These are phyloP conservation scores for Shargacucullia verbasci DNA, from an alignment of 2,888 invertebrate genomes.

Conservation along the genomic window DNA sequence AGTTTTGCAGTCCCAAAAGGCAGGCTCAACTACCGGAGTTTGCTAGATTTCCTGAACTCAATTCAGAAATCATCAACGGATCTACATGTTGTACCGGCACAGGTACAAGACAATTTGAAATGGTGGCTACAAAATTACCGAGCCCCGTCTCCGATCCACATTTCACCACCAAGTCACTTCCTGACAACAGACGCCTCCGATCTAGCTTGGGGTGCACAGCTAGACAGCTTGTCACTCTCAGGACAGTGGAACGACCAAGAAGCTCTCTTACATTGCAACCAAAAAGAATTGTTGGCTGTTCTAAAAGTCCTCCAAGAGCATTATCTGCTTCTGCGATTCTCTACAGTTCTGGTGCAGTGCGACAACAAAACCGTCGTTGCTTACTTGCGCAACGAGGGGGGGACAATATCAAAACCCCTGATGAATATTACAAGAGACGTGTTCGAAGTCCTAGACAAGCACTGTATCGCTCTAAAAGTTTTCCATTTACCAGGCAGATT, in stretches of 20 bases:
- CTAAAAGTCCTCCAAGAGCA: conserved; percentile 26
- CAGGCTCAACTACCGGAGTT: neutral
- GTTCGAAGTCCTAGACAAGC: too few species aligned
- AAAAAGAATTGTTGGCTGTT: conserved; percentile 49
- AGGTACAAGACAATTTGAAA: conserved; percentile 18
- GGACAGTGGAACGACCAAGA: conserved; percentile 34
- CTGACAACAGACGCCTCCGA: conserved; percentile 47
- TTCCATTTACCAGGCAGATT: conserved; percentile 32
- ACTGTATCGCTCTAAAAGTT: too few species aligned
- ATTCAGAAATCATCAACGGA: conserved; percentile 1
- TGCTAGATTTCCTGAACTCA: conserved; percentile 32
- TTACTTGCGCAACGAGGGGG: conserved; percentile 58
- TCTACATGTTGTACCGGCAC: neutral
- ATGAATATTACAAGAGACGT: conserved; percentile 36
- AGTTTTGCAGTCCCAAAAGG: conserved; percentile 3
- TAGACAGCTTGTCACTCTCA: conserved; percentile 38
- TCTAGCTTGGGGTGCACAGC: conserved; percentile 50
- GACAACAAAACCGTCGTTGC: conserved; percentile 56
- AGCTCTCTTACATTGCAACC: conserved; percentile 43
- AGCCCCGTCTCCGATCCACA: conserved; percentile 29
- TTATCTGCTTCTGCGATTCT: neutral
- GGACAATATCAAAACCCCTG: conserved; percentile 49
- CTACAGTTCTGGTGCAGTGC: conserved; percentile 45
- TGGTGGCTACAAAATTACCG: conserved; percentile 48
- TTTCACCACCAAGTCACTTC: conserved; percentile 39